Evolutionary conservation across 2,797 vertebrate genomes (phyloP), one percentile per base, ranked within the genome.

Genomic region (Malurus splendens): DNA sequence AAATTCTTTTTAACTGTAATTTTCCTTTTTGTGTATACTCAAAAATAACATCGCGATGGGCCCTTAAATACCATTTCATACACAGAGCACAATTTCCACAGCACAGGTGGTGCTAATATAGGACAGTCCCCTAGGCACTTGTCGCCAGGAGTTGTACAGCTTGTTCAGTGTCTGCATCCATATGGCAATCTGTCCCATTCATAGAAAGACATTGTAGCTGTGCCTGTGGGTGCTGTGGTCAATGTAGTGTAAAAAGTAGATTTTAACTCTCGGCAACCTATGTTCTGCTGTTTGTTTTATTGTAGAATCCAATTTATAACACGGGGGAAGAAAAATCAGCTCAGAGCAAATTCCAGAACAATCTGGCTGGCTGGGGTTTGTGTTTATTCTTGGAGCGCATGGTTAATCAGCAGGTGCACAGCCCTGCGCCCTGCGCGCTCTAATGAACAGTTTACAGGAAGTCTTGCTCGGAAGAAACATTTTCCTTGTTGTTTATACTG

Each of bases 91-190:
- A 94, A 96, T 95, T 97, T 97, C 97, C 95, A 73, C 93, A 94
- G 96, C 97, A 97, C 98, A 98, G 98, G 98, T 99, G 98, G 98
- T 95, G 97, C 95, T 97, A 97, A 98, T 98, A 96, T 98, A 98
- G 98, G 98, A 98, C 98, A 97, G 96, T 98, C 98, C 98, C 98
- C 98, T 93, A 98, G 98, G 98, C 98, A 98, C 98, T 97, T 98
- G 98, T 98, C 95, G 96, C 97, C 96, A 97, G 97, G 98, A 98
- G 97, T 97, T 97, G 97, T 98, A 98, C 98, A 98, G 98, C 98
- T 98, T 98, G 98, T 98, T 98, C 96, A 94, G 97, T 97, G 98
- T 97, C 97, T 97, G 96, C 94, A 92, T 98, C 98, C 98, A 98
- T 98, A 98, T 98, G 98, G 98, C 97, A 81, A 92, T 96, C 97